A percentile compares a stretch with the other conserved stretches of the same genome.
Conservation (phyloP, 2,113 vertebrate genomes). For the Australoheros scitulus region DNA sequence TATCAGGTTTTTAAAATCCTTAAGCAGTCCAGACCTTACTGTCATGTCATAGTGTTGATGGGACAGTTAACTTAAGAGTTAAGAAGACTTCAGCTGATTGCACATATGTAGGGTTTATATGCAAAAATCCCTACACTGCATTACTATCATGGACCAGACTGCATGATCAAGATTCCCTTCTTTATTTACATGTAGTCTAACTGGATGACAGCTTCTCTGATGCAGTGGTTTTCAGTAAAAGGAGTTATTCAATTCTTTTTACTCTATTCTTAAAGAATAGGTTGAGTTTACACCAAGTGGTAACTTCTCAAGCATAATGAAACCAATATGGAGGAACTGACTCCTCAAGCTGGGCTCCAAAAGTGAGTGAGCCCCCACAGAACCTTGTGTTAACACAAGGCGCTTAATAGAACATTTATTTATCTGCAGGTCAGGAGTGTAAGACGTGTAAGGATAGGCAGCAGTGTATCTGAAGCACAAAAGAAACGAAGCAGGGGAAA, state of each 20-base stretch:
- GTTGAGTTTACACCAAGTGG: not conserved
- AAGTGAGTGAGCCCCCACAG: rapidly evolving
- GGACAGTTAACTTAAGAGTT: not conserved
- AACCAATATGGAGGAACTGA: not conserved
- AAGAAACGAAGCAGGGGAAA: rapidly evolving
- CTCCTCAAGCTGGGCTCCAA: not conserved
- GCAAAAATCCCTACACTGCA: too few species aligned
- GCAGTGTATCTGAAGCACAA: not conserved
- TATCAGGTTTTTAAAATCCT: not conserved
- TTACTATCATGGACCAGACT: too few species aligned
- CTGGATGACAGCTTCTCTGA: too few species aligned
- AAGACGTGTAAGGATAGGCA: rapidly evolving
- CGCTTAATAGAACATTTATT: not conserved
- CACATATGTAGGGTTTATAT: too few species aligned
- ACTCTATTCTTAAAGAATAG: not conserved
- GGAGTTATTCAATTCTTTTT: too few species aligned
- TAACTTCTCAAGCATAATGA: not conserved
- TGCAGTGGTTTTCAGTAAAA: not conserved
- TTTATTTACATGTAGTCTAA: too few species aligned
- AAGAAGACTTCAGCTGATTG: too few species aligned
- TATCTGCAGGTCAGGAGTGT: not conserved
- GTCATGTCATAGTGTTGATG: not conserved
- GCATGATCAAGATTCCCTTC: too few species aligned
- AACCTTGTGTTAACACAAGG: not conserved
- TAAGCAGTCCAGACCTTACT: not conserved